Evolutionary conservation across 1,140 invertebrate genomes (phyloP), one percentile per base, ranked within the genome.

Genomic region (Drosophila gunungcola): DNA sequence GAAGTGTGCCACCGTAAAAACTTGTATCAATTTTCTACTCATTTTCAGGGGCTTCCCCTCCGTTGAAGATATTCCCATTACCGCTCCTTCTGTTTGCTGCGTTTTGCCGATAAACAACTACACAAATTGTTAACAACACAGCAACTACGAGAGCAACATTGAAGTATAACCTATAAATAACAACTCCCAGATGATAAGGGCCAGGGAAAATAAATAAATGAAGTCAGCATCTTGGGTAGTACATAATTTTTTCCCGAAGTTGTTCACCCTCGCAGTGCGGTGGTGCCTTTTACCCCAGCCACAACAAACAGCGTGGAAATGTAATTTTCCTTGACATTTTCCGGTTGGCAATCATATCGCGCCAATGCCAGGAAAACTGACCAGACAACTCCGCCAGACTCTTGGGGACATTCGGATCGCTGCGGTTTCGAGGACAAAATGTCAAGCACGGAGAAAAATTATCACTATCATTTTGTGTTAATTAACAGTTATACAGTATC

Each of bases 291-390:
- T 29, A 16, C 38, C 46, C 49, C 45, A 46, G 25, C 38, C 57
- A 62, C 53, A 13, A 48, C 48, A 58, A 46, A 61, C 56, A 64
- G 63, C 61, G 69, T 83, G 79, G 76, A 88, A 88, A 89, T 88
- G 80, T 88, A 88, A 88, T 88, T 89, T 86, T 86, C 83, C 74
- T 78, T 77, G 83, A 79, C 83, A 88, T 88, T 82, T 86, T 86
- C 83, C 83, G 83, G 83, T 86, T 86, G 78, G 83, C 83, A 86
- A 88, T 86, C 83, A 86, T 86, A 88, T 86, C 83, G 83, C 84
- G 75, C 70, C 83, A 79, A 62, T 84, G 76, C 81, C 81, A 84
- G 68, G 41, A 51, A 73, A 62, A 78, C 64, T 60, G 53, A 75
- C 54, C 63, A 75, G 61, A 67, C 53, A 62, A 16, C 64, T 41